Evolutionary conservation across 1,140 invertebrate species (phyloP).

Genomic region (Varroa destructor): DNA sequence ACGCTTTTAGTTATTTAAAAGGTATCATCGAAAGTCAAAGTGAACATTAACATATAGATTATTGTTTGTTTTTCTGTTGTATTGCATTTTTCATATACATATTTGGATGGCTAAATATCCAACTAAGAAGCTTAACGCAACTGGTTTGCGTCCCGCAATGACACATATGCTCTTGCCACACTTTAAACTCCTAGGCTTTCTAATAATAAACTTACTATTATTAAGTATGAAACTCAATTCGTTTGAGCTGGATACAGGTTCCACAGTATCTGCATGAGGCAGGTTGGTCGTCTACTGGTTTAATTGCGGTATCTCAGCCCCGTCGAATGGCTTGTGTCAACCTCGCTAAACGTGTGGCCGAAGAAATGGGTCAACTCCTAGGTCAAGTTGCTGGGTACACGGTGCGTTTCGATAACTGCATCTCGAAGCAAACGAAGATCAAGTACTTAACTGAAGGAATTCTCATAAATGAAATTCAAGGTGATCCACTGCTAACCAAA

Average conservation of each 20-base stretch:
- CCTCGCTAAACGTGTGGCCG: conserved; percentile 73
- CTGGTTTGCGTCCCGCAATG: no score
- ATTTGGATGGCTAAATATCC: no score
- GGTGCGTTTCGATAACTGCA: conserved; percentile 76
- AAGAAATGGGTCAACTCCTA: conserved; percentile 63
- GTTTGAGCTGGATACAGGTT: conserved; percentile 21
- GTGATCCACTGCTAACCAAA: conserved; percentile 72
- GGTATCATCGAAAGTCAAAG: background rate
- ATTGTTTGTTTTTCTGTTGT: no score
- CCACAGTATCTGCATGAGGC: conserved; percentile 8
- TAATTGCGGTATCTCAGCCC: background rate
- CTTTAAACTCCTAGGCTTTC: no score
- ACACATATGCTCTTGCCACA: no score
- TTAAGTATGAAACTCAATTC: no score
- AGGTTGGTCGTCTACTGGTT: conserved; percentile 6
- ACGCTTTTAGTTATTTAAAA: background rate
- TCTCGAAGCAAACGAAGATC: conserved; percentile 55
- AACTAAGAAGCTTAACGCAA: no score
- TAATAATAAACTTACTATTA: no score
- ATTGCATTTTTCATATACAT: no score
- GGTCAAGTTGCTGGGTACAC: conserved; percentile 79
- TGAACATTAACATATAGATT: background rate
- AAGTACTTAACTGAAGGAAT: conserved; percentile 96
- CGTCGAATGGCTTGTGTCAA: conserved; percentile 35
- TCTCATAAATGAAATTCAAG: conserved; percentile 81